These are phyloP conservation scores for Plodia interpunctella DNA, from an alignment of 1,140 invertebrate genomes.

Conservation along the genomic window DNA sequence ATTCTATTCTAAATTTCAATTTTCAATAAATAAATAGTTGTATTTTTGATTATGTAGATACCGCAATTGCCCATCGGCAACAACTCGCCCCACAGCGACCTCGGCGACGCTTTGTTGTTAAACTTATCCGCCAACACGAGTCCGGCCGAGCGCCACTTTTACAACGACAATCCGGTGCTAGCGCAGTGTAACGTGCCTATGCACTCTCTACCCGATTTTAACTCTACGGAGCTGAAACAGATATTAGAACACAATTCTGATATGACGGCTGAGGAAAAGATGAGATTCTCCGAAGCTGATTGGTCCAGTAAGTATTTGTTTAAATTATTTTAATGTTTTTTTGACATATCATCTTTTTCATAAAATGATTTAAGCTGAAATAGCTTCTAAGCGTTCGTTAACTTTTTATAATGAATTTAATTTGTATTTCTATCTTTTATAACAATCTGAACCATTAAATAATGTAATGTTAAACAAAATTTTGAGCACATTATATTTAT, in stretches of 20 bases:
- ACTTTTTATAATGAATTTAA: too few species aligned
- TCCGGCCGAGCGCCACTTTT: neutral
- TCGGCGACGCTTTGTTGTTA: constrained; percentile 11
- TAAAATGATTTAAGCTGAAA: too few species aligned
- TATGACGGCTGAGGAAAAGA: constrained; percentile 30
- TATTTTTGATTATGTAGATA: too few species aligned
- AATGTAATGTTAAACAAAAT: too few species aligned
- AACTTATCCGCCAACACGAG: neutral
- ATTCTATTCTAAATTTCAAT: too few species aligned
- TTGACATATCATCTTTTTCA: too few species aligned
- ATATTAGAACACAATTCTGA: constrained; percentile 23
- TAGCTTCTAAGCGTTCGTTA: too few species aligned
- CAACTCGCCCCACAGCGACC: constrained; percentile 8
- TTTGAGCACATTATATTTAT: too few species aligned
- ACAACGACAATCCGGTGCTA: neutral
- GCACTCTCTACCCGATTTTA: constrained; percentile 30
- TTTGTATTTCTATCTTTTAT: too few species aligned
- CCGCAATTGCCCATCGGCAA: constrained; percentile 9
- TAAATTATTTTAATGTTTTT: too few species aligned
- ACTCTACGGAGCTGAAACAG: constrained; percentile 41
- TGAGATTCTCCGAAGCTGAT: constrained; percentile 19
- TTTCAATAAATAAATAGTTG: too few species aligned
- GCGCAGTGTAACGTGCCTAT: constrained; percentile 7
- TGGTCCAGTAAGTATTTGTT: constrained; percentile 16
- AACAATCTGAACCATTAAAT: too few species aligned